phyloP scores from a whole-genome alignment of 2,797 vertebrate genomes.

The Garrulus glandarius region DNA sequence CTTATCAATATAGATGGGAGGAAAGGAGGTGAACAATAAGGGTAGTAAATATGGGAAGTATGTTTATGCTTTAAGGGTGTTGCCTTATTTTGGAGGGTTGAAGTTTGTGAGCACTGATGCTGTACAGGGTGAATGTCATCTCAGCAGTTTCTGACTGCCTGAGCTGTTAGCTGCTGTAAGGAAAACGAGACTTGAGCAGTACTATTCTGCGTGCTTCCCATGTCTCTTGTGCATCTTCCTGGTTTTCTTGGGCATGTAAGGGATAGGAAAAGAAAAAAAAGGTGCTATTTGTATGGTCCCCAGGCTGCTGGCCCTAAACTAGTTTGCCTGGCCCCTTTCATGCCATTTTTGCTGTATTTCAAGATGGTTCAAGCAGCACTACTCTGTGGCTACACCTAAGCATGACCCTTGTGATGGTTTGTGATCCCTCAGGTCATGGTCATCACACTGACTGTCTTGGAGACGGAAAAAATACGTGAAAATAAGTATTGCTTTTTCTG shows the following conservation, averaged over 20 bases:
- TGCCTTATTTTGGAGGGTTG: background rate
- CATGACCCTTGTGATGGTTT: background rate
- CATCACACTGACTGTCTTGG: background rate
- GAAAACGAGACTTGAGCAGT: background rate
- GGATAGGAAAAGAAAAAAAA: background rate
- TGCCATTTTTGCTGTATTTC: background rate
- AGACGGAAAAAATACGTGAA: background rate
- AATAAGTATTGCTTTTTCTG: background rate
- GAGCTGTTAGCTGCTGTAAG: background rate
- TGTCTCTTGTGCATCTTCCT: background rate
- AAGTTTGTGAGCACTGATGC: background rate
- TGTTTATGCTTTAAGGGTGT: background rate
- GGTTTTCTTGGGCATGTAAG: background rate
- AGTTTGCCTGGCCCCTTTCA: background rate
- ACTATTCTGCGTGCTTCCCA: background rate
- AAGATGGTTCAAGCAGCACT: background rate
- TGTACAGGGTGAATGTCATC: background rate
- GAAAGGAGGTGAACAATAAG: background rate
- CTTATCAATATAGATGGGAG: background rate
- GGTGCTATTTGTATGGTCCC: background rate
- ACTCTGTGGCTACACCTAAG: background rate
- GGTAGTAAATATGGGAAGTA: background rate
- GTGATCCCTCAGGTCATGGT: background rate
- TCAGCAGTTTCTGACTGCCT: background rate
- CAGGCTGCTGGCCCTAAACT: background rate